These are phyloP conservation scores for Campodea augens DNA, from an alignment of 1,140 invertebrate species.

Conservation along the genomic window DNA sequence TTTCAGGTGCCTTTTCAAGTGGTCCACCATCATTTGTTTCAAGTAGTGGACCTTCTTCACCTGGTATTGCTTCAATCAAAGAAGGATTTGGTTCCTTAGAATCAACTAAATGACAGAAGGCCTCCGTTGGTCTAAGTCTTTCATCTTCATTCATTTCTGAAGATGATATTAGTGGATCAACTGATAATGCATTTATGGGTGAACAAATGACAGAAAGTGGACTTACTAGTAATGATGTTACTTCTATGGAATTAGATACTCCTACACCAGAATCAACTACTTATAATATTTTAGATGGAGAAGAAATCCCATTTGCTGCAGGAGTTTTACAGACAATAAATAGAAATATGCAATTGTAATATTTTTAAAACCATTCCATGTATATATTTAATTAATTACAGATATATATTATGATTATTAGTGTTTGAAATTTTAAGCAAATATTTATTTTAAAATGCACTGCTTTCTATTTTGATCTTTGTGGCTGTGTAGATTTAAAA, in stretches of 20 bases:
- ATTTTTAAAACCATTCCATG: too few species aligned
- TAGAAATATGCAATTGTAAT: too few species aligned
- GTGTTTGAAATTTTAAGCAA: too few species aligned
- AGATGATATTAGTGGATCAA: constrained; percentile 18
- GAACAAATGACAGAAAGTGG: neutral
- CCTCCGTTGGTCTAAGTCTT: constrained; percentile 21
- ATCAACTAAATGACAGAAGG: constrained; percentile 30
- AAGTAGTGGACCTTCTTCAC: constrained; percentile 44
- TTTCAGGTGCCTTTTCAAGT: too few species aligned
- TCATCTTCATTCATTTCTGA: constrained; percentile 37
- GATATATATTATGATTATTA: too few species aligned
- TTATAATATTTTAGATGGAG: too few species aligned
- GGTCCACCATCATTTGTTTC: constrained; percentile 36
- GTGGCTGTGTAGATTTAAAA: too few species aligned
- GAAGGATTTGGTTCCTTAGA: constrained; percentile 24
- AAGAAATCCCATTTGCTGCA: too few species aligned
- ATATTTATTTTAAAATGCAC: too few species aligned
- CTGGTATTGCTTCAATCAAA: constrained; percentile 32
- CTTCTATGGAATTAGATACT: neutral
- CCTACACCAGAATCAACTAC: neutral
- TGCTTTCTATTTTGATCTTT: too few species aligned
- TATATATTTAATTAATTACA: too few species aligned
- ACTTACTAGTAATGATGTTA: neutral
- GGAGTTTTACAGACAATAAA: too few species aligned
- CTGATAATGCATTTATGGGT: neutral